A percentile compares a stretch with the other conserved stretches of the same genome.
Conservation (phyloP, 2,797 vertebrate genomes). For the Sciurus carolinensis region DNA sequence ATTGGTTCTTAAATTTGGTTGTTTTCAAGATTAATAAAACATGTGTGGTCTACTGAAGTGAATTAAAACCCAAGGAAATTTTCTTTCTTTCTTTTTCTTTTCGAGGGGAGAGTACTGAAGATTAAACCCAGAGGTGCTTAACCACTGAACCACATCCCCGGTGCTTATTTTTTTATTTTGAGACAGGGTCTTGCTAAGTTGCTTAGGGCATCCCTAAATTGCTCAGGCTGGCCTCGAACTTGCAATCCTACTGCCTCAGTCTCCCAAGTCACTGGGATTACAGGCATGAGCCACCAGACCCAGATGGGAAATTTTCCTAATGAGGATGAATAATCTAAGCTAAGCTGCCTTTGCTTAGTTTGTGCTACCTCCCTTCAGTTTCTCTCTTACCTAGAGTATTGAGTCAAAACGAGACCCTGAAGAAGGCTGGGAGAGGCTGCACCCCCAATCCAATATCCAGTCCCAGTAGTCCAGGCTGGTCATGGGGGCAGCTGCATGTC, state of each 20-base stretch:
- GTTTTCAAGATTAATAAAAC: constrained; percentile 47
- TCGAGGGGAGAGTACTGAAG: too few relatives aligned
- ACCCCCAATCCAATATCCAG: neutral
- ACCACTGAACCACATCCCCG: too few relatives aligned
- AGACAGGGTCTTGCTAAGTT: too few relatives aligned
- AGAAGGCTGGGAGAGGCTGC: neutral
- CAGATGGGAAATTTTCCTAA: neutral
- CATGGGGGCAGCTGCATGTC: neutral
- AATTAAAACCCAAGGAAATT: neutral
- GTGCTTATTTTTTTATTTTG: too few relatives aligned
- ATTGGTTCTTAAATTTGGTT: constrained; percentile 17
- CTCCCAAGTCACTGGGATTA: too few relatives aligned
- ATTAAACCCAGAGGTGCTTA: too few relatives aligned
- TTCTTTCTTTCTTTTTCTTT: neutral
- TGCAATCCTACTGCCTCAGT: too few relatives aligned
- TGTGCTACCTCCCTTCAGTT: neutral
- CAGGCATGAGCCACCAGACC: too few relatives aligned
- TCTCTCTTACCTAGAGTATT: neutral
- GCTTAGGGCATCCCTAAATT: too few relatives aligned
- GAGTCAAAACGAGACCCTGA: neutral
- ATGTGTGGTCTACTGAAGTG: neutral
- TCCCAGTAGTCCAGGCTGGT: too few relatives aligned
- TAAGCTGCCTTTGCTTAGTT: neutral
- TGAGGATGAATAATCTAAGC: neutral
- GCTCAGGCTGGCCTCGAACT: too few relatives aligned